phyloP scores from a whole-genome alignment of 1,140 invertebrate species.

The Conopomorpha cramerella region DNA sequence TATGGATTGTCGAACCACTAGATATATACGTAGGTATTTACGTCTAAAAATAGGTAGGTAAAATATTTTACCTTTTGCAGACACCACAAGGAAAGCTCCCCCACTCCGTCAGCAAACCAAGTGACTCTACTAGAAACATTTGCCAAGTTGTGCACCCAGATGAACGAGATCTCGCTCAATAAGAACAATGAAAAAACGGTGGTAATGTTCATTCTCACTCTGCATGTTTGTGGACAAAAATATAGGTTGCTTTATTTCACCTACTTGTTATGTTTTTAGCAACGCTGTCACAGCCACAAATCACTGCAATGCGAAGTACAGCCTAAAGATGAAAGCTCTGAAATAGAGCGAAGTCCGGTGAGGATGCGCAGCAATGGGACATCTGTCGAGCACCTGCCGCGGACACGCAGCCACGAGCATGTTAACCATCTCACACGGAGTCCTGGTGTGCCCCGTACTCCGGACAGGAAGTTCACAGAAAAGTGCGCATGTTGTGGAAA shows the following conservation, averaged over 20 bases:
- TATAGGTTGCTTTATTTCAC: constrained; percentile 10
- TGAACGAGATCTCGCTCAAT: constrained; percentile 31
- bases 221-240: constrained; percentile 4
- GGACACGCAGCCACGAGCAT: too few relatives aligned
- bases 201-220: constrained; percentile 11
- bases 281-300: constrained; percentile 35
- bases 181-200: constrained; percentile 8
- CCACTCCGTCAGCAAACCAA: constrained; percentile 16
- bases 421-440: too few relatives aligned
- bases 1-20: too few relatives aligned
- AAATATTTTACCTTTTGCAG: constrained; percentile 12
- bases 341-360: constrained; percentile 14
- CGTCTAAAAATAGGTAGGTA: too few relatives aligned
- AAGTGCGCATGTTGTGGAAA: constrained; percentile 18
- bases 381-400: too few relatives aligned
- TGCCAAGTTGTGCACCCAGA: constrained; percentile 32
- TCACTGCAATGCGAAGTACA: constrained; percentile 39
- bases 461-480: too few relatives aligned
- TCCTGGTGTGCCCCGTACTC: too few relatives aligned
- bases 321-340: constrained; percentile 13
- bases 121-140: constrained; percentile 31
- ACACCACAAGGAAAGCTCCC: constrained; percentile 14
- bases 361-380: constrained; percentile 13
- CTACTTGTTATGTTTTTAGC: too few relatives aligned
- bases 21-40: too few relatives aligned